Conservation (phyloP, 2,113 vertebrate genomes). For the Pteruthius melanotis region DNA sequence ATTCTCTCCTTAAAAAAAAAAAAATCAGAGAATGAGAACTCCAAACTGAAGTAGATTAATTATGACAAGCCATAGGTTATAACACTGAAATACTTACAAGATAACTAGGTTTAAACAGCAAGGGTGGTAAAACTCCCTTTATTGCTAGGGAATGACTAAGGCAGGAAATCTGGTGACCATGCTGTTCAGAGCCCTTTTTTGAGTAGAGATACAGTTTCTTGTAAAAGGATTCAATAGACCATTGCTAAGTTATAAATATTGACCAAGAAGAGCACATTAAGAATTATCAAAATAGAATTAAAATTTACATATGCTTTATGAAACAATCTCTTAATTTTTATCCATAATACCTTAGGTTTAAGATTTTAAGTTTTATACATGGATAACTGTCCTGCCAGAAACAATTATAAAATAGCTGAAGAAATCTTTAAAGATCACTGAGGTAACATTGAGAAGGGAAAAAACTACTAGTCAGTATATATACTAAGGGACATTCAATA, state of each 20-base stretch:
- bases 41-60: background rate
- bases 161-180: background rate
- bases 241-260: background rate
- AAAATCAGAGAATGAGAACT: background rate
- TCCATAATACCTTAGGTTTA: background rate
- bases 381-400: background rate
- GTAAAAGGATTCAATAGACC: background rate
- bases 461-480: background rate
- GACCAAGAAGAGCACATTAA: background rate
- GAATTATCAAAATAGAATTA: background rate
- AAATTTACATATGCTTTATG: background rate
- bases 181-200: background rate
- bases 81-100: background rate
- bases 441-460: background rate
- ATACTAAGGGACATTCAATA: background rate
- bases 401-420: background rate
- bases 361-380: background rate
- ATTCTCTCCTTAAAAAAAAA: background rate
- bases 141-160: background rate
- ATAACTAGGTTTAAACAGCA: background rate
- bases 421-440: background rate
- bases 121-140: background rate
- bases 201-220: background rate
- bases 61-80: background rate
- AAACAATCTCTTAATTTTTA: background rate